These are phyloP conservation scores for Clitarchus hookeri DNA, from an alignment of 2,888 invertebrate species.

Conservation along the genomic window DNA sequence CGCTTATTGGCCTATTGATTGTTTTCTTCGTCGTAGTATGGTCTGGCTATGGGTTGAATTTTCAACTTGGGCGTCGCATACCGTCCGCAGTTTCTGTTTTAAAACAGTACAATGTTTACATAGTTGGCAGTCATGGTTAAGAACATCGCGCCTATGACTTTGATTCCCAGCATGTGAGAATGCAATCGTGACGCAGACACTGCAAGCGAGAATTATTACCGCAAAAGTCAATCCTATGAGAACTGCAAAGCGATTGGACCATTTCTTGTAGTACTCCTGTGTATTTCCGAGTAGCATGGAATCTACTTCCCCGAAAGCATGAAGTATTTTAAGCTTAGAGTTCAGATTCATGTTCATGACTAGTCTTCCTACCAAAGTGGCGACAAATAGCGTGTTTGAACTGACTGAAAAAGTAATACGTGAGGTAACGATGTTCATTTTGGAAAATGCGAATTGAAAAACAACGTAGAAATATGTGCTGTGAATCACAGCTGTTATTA, in stretches of 20 bases:
- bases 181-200: background rate
- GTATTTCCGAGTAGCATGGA: background rate
- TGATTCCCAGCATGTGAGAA: background rate
- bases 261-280: background rate
- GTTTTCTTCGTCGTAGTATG: background rate
- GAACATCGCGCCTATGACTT: background rate
- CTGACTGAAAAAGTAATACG: background rate
- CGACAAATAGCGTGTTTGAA: background rate
- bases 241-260: background rate
- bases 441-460: no score
- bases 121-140: background rate
- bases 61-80: background rate
- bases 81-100: background rate
- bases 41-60: background rate
- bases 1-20: background rate
- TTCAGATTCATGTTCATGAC: background rate
- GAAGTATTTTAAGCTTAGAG: background rate
- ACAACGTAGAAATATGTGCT: no score
- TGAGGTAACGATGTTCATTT: no score
- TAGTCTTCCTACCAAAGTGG: background rate
- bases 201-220: background rate
- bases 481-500: no score
- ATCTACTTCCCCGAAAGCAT: background rate
- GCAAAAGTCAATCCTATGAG: background rate
- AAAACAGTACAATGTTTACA: background rate